Conservation (phyloP, 2,888 invertebrate genomes). For the Epinotia nisella region DNA sequence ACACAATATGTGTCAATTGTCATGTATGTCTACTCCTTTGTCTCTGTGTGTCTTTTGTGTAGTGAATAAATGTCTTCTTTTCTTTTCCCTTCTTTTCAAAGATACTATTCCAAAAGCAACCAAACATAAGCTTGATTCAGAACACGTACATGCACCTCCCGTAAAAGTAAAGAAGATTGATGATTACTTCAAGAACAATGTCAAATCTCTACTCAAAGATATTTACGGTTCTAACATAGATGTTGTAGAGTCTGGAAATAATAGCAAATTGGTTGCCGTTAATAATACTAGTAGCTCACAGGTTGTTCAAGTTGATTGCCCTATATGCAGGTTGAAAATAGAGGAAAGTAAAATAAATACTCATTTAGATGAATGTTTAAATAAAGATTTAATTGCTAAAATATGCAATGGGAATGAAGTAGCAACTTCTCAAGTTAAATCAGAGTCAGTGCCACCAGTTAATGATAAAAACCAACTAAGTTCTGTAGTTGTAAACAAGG, state of each 20-base stretch:
- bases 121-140: slow-evolving; percentile 58
- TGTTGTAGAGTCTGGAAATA: slow-evolving; percentile 56
- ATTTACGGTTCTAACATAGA: slow-evolving; percentile 73
- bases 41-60: too few relatives aligned
- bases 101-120: slow-evolving; percentile 48
- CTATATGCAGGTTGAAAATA: slow-evolving; percentile 74
- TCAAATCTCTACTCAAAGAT: slow-evolving; percentile 68
- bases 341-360: slow-evolving; percentile 66
- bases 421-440: slow-evolving; percentile 10
- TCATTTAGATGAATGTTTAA: slow-evolving; percentile 79
- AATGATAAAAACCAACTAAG: slow-evolving; percentile 42
- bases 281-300: slow-evolving; percentile 43
- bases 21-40: too few relatives aligned
- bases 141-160: slow-evolving; percentile 58
- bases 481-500: slow-evolving; percentile 9
- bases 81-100: too few relatives aligned
- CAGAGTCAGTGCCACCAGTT: slow-evolving; percentile 10
- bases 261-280: slow-evolving; percentile 60
- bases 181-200: slow-evolving; percentile 68
- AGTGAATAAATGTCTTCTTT: too few relatives aligned
- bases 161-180: slow-evolving; percentile 74
- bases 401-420: slow-evolving; percentile 49
- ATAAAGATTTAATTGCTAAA: slow-evolving; percentile 67
- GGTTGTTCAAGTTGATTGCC: slow-evolving; percentile 71
- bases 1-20: too few relatives aligned